These are phyloP conservation scores for Selene dorsalis DNA, from an alignment of 2,797 vertebrate genomes.

Conservation along the genomic window DNA sequence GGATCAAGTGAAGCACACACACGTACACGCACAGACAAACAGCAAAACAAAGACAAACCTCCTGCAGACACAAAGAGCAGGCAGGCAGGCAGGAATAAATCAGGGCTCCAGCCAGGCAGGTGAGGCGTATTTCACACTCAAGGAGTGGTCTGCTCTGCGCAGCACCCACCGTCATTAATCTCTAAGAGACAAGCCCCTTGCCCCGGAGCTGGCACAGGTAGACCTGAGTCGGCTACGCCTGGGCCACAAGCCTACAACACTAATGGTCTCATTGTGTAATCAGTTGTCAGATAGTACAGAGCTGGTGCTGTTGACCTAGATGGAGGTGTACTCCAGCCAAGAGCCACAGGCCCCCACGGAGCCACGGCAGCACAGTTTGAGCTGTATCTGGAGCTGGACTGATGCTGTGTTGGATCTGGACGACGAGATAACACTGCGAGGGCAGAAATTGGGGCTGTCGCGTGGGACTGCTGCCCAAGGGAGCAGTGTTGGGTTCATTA, in stretches of 20 bases:
- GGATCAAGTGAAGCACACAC: conserved; percentile 3
- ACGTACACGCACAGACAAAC: conserved; percentile 15
- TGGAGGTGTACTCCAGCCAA: conserved; percentile 52
- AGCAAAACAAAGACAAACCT: conserved; percentile 69
- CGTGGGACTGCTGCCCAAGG: conserved; percentile 4
- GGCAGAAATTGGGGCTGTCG: conserved; percentile 25
- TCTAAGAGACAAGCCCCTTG: conserved; percentile 73
- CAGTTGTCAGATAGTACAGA: conserved; percentile 68
- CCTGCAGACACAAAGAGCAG: conserved; percentile 68
- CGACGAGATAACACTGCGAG: conserved; percentile 36
- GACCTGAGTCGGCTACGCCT: conserved; percentile 53
- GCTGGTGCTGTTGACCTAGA: conserved; percentile 66
- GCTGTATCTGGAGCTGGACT: conserved; percentile 35
- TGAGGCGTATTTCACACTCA: conserved; percentile 84
- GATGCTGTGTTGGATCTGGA: conserved; percentile 29
- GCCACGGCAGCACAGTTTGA: conserved; percentile 36
- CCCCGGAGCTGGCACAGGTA: conserved; percentile 71
- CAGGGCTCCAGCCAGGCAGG: conserved; percentile 81
- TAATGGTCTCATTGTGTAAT: conserved; percentile 70
- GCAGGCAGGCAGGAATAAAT: conserved; percentile 80
- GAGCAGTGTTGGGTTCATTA: conserved; percentile 42
- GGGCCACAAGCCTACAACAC: conserved; percentile 55
- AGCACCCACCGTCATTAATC: conserved; percentile 76
- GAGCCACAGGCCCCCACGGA: conserved; percentile 27
- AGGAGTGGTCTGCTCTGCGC: conserved; percentile 72